Base-by-base conservation (phyloP, 1,140 invertebrate species). In the Lucilia sericata region DNA sequence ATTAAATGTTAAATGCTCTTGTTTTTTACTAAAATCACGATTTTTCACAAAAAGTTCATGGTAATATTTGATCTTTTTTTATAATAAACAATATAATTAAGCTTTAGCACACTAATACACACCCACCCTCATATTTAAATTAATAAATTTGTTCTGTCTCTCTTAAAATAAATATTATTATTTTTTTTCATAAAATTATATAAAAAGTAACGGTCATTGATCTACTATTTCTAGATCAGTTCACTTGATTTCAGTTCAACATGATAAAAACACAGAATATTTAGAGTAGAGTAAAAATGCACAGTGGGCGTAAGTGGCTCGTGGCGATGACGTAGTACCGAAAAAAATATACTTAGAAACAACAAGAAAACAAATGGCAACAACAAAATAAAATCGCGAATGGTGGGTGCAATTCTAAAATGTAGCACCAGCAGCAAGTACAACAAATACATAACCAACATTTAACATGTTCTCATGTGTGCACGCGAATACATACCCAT, bases 251-350 rank as follows among this genome's bases (percentile, higher is more conserved):
- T 70, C 65, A 70, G 65, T 49, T 78, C 17, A 19, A 19, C 36
- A 19, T 47, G 34, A 47, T n/a, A 10, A 36, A 25, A 78, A 19
- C 36, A 47, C 76, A 21, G 42, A 78, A n/a, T 34, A 78, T 47
- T 47, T 80, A 80, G 42, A 80, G 76, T 21, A 10, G 4, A 80
- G n/a, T 25, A 25, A 12, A 80, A 21, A 49, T 21, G 4, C 4
- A 80, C 47, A 34, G 76, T 80, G 47, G 76, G 76, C 76, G 76
- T 80, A 21, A 49, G 76, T 80, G 76, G 76, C 76, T 80, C 76
- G 76, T 80, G 76, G 76, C 76, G 76, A 80, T 80, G 76, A 80
- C 76, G 76, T 80, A 80, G 76, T 19, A 51, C 42, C 42, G n/a
- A 42, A 47, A 47, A 51, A 80, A n/a, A 80, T 25, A 30, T 30